These are phyloP conservation scores for Anguilla japonica DNA, from an alignment of 2,113 vertebrate genomes.

Conservation along the genomic window DNA sequence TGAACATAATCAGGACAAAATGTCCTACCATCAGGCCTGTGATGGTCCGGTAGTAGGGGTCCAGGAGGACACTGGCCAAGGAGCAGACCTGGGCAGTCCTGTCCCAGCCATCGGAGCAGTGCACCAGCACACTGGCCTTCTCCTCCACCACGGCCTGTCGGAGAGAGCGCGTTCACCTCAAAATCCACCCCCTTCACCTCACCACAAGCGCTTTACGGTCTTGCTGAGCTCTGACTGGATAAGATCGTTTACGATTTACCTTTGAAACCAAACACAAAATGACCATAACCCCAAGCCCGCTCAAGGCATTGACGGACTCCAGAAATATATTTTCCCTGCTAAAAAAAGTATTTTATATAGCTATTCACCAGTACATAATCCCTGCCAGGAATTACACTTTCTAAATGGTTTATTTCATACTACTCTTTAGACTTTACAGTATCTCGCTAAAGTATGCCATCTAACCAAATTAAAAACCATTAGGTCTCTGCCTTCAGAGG, in stretches of 20 bases:
- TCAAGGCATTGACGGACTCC: background rate
- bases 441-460: background rate
- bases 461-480: background rate
- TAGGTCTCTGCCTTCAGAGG: background rate
- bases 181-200: background rate
- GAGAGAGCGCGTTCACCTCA: constrained; percentile 14
- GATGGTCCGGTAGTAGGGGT: constrained; percentile 77
- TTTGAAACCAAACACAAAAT: background rate
- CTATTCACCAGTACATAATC: too few species aligned
- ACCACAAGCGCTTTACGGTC: background rate
- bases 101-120: constrained; percentile 81
- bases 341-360: background rate
- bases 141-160: constrained; percentile 73
- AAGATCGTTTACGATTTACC: background rate
- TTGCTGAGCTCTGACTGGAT: background rate
- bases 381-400: too few species aligned
- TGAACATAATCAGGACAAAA: too few species aligned
- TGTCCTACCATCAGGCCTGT: constrained; percentile 78
- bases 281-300: background rate
- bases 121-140: constrained; percentile 72
- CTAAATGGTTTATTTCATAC: too few species aligned
- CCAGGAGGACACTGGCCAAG: constrained; percentile 71
- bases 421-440: background rate
- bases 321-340: background rate
- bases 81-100: constrained; percentile 80